Conservation (phyloP, 2,888 invertebrate species). For the Brachycybe producta region DNA sequence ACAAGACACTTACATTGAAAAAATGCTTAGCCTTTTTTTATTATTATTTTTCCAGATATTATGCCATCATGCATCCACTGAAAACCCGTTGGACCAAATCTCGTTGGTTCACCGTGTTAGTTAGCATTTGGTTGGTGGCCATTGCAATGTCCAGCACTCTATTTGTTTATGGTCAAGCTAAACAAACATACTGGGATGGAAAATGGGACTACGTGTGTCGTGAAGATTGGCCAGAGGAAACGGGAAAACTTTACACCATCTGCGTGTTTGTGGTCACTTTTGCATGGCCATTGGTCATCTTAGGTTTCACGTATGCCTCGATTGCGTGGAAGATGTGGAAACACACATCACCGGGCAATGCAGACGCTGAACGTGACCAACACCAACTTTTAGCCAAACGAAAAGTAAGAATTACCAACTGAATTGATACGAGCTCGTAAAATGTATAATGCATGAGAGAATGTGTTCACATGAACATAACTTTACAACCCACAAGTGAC, state of each 20-base stretch:
- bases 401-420: slow-evolving; percentile 30
- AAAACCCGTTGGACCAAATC: slow-evolving; percentile 34
- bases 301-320: slow-evolving; percentile 36
- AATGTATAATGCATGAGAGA: too few relatives aligned
- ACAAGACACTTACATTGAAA: too few relatives aligned
- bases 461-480: too few relatives aligned
- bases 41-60: slow-evolving; percentile 28
- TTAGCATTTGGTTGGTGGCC: slow-evolving; percentile 36
- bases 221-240: slow-evolving; percentile 20
- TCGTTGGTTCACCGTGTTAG: slow-evolving; percentile 29
- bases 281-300: slow-evolving; percentile 33
- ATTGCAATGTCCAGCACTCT: slow-evolving; percentile 33
- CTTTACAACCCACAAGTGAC: too few relatives aligned
- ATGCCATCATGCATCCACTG: slow-evolving; percentile 33
- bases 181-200: slow-evolving; percentile 26
- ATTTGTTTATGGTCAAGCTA: slow-evolving; percentile 31
- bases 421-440: too few relatives aligned
- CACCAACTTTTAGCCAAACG: slow-evolving; percentile 34
- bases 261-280: slow-evolving; percentile 30
- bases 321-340: slow-evolving; percentile 36
- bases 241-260: slow-evolving; percentile 28
- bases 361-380: slow-evolving; percentile 34
- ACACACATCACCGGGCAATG: slow-evolving; percentile 37
- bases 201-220: slow-evolving; percentile 26
- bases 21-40: too few relatives aligned